phyloP scores from a whole-genome alignment of 64 coral and sea anemone genomes.

The Actinia tenebrosa region DNA sequence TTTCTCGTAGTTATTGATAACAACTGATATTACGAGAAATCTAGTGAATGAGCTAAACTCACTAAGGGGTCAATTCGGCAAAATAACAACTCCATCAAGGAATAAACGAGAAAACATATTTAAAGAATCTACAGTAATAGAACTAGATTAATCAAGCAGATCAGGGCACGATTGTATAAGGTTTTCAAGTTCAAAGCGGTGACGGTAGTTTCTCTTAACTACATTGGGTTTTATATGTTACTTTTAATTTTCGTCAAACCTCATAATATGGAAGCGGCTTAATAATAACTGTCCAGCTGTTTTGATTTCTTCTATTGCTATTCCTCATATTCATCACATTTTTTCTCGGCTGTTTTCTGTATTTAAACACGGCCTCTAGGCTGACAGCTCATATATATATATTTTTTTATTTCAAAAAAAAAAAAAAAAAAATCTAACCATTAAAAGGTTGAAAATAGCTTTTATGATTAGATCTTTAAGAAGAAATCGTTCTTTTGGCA shows the following conservation, averaged over 20 bases:
- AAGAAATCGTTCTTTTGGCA: not conserved
- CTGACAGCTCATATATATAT: not conserved
- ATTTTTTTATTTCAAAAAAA: not conserved
- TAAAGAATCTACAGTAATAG: not conserved
- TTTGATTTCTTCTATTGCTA: not conserved
- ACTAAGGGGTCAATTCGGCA: not conserved
- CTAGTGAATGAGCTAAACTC: not conserved
- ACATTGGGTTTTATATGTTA: not conserved
- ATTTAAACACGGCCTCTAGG: not conserved
- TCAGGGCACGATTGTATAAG: not conserved
- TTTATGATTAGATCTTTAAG: not conserved
- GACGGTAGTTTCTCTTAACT: not conserved
- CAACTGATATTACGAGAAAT: not conserved
- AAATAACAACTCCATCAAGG: not conserved
- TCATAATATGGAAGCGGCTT: not conserved
- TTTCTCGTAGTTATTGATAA: not conserved
- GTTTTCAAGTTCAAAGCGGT: not conserved
- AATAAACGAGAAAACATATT: not conserved
- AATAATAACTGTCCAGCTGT: constrained; percentile 6
- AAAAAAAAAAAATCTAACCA: no score
- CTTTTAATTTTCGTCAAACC: constrained; percentile 6
- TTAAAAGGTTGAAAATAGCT: not conserved
- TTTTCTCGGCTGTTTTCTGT: not conserved
- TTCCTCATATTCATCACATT: not conserved
- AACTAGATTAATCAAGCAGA: not conserved